phyloP scores from a whole-genome alignment of 2,113 vertebrate genomes.

The Clupea harengus region DNA sequence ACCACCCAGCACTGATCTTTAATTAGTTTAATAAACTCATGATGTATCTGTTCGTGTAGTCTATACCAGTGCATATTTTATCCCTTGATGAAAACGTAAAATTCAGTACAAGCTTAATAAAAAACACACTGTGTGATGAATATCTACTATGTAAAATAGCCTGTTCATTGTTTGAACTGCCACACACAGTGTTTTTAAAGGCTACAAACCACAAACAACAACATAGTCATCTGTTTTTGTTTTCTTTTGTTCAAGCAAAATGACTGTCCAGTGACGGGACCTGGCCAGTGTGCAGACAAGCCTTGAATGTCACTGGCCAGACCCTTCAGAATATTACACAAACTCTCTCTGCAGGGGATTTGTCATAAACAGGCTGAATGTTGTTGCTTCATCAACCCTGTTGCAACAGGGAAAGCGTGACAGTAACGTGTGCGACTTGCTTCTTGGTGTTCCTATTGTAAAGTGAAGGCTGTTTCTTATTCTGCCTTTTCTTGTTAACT shows the following conservation, averaged over 20 bases:
- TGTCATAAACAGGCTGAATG: neutral
- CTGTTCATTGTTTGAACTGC: neutral
- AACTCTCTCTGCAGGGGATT: neutral
- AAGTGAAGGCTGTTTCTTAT: neutral
- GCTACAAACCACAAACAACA: neutral
- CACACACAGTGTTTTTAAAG: neutral
- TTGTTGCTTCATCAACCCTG: neutral
- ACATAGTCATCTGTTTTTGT: neutral
- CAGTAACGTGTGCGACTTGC: neutral
- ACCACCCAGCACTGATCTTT: neutral
- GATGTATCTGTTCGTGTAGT: neutral
- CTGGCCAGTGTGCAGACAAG: neutral
- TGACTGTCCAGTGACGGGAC: neutral
- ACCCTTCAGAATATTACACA: slow-evolving; percentile 26
- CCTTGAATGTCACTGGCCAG: slow-evolving; percentile 10
- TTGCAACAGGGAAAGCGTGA: neutral
- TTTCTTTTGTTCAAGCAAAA: neutral
- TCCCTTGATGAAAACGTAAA: neutral
- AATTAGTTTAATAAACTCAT: neutral
- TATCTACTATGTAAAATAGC: neutral
- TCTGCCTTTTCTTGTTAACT: neutral
- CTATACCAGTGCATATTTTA: neutral
- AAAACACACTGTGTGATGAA: neutral
- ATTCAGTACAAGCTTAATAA: neutral
- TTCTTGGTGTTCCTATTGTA: neutral